phyloP scores from a whole-genome alignment of 1,140 invertebrate species.

The Drosophila cardini region DNA sequence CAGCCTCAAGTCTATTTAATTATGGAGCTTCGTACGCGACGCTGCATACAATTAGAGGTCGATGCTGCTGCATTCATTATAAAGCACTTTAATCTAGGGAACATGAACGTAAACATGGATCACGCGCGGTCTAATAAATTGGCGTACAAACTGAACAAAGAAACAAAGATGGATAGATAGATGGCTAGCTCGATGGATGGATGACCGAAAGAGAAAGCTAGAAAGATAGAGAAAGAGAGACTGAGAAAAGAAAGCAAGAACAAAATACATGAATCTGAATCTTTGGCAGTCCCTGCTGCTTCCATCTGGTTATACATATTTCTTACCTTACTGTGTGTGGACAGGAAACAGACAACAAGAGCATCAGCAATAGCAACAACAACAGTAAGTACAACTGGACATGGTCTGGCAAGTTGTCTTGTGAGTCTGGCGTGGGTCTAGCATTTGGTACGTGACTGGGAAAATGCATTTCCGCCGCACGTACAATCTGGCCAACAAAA shows the following conservation, averaged over 20 bases:
- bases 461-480: constrained; percentile 80
- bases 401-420: constrained; percentile 30
- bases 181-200: not conserved
- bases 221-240: constrained; percentile 7
- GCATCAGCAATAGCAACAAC: too few species aligned
- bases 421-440: constrained; percentile 53
- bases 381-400: constrained; percentile 12
- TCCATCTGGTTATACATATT: constrained; percentile 52
- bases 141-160: constrained; percentile 53
- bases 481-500: constrained; percentile 60
- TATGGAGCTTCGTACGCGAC: constrained; percentile 59
- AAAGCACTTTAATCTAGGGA: constrained; percentile 72
- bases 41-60: constrained; percentile 64
- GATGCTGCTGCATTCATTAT: constrained; percentile 63
- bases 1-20: constrained; percentile 47
- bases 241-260: not conserved
- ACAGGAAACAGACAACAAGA: constrained; percentile 15
- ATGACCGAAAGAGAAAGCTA: constrained; percentile 7
- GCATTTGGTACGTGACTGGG: constrained; percentile 68
- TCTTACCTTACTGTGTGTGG: constrained; percentile 54
- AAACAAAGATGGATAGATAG: constrained; percentile 21
- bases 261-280: constrained; percentile 46
- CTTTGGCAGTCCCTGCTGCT: constrained; percentile 44
- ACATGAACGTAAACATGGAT: constrained; percentile 58
- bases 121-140: constrained; percentile 76